Conservation (phyloP, 2,797 vertebrate genomes). For the Rhynchonycteris naso region DNA sequence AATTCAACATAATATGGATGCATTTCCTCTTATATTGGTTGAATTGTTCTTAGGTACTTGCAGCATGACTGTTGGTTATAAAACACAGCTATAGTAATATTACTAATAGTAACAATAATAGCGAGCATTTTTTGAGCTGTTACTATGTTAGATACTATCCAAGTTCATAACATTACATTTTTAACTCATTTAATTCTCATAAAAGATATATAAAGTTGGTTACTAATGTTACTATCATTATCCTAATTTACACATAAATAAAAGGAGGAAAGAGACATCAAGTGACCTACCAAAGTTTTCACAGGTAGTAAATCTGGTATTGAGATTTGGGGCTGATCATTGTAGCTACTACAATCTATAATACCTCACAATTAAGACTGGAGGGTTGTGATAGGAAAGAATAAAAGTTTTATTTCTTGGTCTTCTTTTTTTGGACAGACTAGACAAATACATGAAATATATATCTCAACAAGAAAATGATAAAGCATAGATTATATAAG, state of each 20-base stretch:
- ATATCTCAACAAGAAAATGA: not conserved
- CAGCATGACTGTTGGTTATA: not conserved
- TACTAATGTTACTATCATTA: not conserved
- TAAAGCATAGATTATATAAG: not conserved
- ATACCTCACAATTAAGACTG: not conserved
- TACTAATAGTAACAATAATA: not conserved
- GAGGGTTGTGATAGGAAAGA: not conserved
- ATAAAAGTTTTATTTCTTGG: not conserved
- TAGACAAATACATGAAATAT: not conserved
- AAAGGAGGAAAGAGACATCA: not conserved
- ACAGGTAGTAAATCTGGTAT: not conserved
- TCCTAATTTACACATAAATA: not conserved
- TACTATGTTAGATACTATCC: not conserved
- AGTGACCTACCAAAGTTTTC: not conserved
- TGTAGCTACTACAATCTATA: not conserved
- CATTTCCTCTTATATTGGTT: rapidly evolving
- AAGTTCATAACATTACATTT: not conserved
- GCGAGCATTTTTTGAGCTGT: not conserved
- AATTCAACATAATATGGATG: not conserved
- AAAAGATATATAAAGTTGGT: not conserved
- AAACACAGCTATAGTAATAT: not conserved
- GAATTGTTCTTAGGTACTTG: not conserved
- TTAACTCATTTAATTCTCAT: not conserved
- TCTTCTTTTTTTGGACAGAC: not conserved
- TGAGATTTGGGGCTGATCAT: not conserved